phyloP scores from a whole-genome alignment of 1,140 invertebrate species.

The Pristionchus pacificus region DNA sequence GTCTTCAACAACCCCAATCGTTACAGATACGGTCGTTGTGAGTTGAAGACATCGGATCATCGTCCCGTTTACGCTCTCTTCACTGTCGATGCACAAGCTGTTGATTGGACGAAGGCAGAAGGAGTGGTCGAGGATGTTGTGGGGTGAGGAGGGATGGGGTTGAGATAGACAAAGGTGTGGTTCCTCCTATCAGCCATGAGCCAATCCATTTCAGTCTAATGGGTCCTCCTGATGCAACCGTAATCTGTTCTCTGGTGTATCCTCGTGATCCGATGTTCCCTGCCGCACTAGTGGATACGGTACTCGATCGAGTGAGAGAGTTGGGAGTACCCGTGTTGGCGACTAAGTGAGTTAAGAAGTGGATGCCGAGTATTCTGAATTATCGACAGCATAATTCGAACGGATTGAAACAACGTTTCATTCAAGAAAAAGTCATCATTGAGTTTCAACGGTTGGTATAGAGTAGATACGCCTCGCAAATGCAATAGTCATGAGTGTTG shows the following conservation, averaged over 20 bases:
- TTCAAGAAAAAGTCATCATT: too few relatives aligned
- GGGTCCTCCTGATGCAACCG: slow-evolving; percentile 50
- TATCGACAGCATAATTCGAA: background rate
- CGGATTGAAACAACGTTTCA: too few relatives aligned
- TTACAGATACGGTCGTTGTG: slow-evolving; percentile 72
- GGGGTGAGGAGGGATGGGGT: slow-evolving; percentile 17
- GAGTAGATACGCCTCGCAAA: too few relatives aligned
- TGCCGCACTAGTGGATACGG: slow-evolving; percentile 31
- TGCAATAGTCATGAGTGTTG: too few relatives aligned
- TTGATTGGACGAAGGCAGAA: slow-evolving; percentile 40
- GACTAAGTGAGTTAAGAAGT: slow-evolving; percentile 19
- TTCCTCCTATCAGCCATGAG: slow-evolving; percentile 18
- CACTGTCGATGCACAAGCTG: slow-evolving; percentile 33
- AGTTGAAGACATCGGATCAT: slow-evolving; percentile 96
- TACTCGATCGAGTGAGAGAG: slow-evolving; percentile 41
- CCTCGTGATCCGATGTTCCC: slow-evolving; percentile 36
- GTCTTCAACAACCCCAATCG: too few relatives aligned
- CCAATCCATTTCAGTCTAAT: slow-evolving; percentile 39
- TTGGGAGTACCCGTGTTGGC: slow-evolving; percentile 33
- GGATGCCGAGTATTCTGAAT: slow-evolving; percentile 10
- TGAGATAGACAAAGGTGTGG: slow-evolving; percentile 23
- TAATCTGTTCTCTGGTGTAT: slow-evolving; percentile 38
- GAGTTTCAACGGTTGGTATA: too few relatives aligned
- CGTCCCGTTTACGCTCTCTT: slow-evolving; percentile 56
- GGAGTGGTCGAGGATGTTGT: slow-evolving; percentile 41